A percentile compares a stretch with the other conserved stretches of the same genome.
These are phyloP conservation scores for Pygathrix nemaeus DNA, from an alignment of 2,113 vertebrate species.

Conservation along the genomic window DNA sequence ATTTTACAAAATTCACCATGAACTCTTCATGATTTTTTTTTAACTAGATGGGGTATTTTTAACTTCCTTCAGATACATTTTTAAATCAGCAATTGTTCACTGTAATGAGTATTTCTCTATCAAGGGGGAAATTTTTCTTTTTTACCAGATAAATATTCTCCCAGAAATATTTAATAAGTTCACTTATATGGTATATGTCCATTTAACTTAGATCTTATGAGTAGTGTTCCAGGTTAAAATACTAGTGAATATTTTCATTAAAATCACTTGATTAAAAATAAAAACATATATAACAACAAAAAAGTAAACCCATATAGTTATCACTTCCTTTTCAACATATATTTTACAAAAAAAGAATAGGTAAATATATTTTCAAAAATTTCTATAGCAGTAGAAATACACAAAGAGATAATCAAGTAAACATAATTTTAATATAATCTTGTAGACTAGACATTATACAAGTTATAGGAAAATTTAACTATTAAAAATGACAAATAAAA, in stretches of 20 bases:
- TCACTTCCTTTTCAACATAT: neutral
- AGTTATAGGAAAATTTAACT: neutral
- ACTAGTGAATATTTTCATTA: neutral
- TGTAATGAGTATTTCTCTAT: neutral
- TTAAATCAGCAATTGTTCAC: conserved; percentile 23
- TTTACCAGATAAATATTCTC: neutral
- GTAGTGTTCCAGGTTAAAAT: neutral
- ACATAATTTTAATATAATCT: neutral
- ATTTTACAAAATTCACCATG: neutral
- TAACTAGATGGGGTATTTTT: neutral
- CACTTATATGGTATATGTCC: neutral
- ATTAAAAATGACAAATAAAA: neutral
- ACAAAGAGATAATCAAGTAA: neutral
- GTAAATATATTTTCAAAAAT: neutral
- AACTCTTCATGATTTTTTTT: neutral
- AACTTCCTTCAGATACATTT: neutral
- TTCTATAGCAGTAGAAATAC: neutral
- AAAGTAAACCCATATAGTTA: neutral
- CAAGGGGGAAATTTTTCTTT: neutral
- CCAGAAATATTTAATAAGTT: neutral
- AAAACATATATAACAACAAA: neutral
- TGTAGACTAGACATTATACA: neutral
- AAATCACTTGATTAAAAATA: conserved; percentile 20
- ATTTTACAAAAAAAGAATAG: neutral
- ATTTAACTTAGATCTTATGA: neutral